These are phyloP conservation scores for Garra rufa DNA, from an alignment of 2,113 vertebrate species.

Conservation along the genomic window DNA sequence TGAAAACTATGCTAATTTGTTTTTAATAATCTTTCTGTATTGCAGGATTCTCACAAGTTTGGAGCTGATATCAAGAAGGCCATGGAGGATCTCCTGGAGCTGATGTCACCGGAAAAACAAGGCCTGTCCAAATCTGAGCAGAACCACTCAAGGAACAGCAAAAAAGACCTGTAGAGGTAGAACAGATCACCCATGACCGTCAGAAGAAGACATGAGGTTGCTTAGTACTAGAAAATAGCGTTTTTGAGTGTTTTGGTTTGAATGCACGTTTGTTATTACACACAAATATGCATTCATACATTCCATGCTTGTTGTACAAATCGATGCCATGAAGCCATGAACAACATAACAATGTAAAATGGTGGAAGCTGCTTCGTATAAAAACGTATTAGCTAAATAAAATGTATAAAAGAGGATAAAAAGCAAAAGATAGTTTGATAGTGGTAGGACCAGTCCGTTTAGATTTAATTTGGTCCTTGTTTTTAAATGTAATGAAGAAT, in stretches of 20 bases:
- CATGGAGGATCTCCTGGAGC: constrained; percentile 76
- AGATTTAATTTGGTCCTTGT: background rate
- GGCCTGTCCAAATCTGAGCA: constrained; percentile 66
- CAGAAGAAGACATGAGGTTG: background rate
- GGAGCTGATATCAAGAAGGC: constrained; percentile 79
- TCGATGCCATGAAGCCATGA: constrained; percentile 46
- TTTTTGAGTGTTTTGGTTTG: constrained; percentile 1
- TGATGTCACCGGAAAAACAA: constrained; percentile 72
- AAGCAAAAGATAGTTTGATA: background rate
- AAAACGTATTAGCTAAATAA: background rate
- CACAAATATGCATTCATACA: background rate
- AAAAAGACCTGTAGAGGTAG: constrained; percentile 59
- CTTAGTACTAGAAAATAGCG: constrained; percentile 33
- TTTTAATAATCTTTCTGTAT: background rate
- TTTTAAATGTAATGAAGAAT: constrained; percentile 1
- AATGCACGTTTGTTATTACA: background rate
- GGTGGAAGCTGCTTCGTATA: constrained; percentile 41
- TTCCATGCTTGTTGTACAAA: constrained; percentile 31
- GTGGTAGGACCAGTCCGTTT: background rate
- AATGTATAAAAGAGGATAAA: background rate
- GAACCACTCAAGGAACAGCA: constrained; percentile 52
- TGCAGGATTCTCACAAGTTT: constrained; percentile 81
- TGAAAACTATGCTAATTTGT: background rate
- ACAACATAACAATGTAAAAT: constrained; percentile 22
- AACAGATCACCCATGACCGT: background rate